These are phyloP conservation scores for Alloscopus bannaensis DNA, from an alignment of 2,888 invertebrate species.

Conservation along the genomic window DNA sequence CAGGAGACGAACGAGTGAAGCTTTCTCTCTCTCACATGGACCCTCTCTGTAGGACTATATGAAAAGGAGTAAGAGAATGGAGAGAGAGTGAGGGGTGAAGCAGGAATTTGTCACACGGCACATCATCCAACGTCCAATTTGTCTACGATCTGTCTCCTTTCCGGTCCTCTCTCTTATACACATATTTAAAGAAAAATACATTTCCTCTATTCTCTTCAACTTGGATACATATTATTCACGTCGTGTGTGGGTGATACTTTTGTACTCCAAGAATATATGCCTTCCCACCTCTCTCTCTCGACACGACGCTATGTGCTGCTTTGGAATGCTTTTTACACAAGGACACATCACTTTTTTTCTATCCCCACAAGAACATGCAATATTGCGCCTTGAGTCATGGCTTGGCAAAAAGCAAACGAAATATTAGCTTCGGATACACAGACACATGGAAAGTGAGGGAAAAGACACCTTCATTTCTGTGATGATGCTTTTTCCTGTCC, in stretches of 20 bases:
- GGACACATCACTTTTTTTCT: slow-evolving; percentile 54
- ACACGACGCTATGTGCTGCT: slow-evolving; percentile 13
- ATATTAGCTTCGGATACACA: slow-evolving; percentile 57
- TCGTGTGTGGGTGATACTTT: not conserved
- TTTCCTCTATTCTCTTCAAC: no score
- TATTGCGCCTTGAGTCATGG: slow-evolving; percentile 46
- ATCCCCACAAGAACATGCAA: slow-evolving; percentile 54
- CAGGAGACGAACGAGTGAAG: no score
- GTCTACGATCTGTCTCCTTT: slow-evolving; percentile 72
- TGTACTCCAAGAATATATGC: slow-evolving; percentile 1
- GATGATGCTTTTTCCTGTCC: slow-evolving; percentile 34
- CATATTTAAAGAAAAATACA: slow-evolving; percentile 32
- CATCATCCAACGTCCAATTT: slow-evolving; percentile 72
- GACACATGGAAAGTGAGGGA: no score
- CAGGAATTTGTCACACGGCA: slow-evolving; percentile 71
- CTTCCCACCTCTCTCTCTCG: slow-evolving; percentile 22
- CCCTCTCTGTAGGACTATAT: no score
- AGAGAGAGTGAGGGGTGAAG: slow-evolving; percentile 64
- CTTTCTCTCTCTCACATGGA: no score
- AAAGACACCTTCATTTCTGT: slow-evolving; percentile 54
- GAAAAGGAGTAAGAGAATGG: slow-evolving; percentile 67
- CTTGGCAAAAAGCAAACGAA: slow-evolving; percentile 36
- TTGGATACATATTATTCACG: not conserved
- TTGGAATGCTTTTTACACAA: slow-evolving; percentile 23
- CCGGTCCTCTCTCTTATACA: slow-evolving; percentile 36